These are phyloP conservation scores for Scelioninae gen. 2 DNA, from an alignment of 2,888 invertebrate species.

Conservation along the genomic window DNA sequence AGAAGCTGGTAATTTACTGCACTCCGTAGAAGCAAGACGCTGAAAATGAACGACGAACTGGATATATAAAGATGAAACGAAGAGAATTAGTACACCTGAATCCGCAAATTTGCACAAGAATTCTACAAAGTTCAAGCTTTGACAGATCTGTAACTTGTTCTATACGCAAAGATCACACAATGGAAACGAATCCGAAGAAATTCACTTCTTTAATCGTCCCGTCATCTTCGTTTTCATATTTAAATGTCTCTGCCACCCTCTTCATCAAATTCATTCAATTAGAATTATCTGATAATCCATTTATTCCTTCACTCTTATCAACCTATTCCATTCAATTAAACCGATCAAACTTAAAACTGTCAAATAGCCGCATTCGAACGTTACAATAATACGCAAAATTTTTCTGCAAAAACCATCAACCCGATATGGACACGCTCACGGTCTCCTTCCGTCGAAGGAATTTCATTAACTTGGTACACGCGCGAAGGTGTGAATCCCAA, in stretches of 20 bases:
- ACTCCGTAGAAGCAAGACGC: conserved; percentile 34
- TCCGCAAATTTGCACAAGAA: conserved; percentile 70
- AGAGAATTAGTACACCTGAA: conserved; percentile 26
- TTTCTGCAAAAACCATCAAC: no score
- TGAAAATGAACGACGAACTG: conserved; percentile 35
- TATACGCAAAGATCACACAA: no score
- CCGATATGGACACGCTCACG: neutral
- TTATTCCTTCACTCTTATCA: no score
- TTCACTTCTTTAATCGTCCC: neutral
- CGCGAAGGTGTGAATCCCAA: neutral
- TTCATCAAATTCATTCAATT: no score
- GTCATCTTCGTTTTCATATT: no score
- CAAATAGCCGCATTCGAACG: no score
- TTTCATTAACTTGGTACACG: conserved; percentile 47
- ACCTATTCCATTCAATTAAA: no score
- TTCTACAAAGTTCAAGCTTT: conserved; percentile 64
- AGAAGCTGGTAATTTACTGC: conserved; percentile 54
- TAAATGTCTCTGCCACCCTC: no score
- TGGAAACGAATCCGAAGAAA: conserved; percentile 24
- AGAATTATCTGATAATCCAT: no score
- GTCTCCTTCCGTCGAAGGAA: conserved; percentile 30
- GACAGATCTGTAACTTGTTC: no score
- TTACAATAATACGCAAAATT: no score
- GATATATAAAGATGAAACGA: conserved; percentile 33
- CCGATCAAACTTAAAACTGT: no score